phyloP scores from a whole-genome alignment of 2,113 vertebrate species.

The Callipepla californica region DNA sequence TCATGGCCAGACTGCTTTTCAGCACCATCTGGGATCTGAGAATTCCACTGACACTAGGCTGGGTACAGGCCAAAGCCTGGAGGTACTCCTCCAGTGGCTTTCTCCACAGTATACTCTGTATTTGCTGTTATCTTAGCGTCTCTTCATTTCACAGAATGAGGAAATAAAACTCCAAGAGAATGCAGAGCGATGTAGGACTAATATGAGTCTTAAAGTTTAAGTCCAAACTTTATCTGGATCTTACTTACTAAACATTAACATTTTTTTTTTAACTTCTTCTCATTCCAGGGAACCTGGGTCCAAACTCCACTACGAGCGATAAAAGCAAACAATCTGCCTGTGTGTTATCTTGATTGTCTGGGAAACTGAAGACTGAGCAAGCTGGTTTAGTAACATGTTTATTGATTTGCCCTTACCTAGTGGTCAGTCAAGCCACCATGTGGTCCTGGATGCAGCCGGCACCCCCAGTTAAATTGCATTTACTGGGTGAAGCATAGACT shows the following conservation, averaged over 20 bases:
- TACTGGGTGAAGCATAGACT: background rate
- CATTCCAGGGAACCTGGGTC: slow-evolving; percentile 62
- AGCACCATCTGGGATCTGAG: background rate
- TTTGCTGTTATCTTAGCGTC: background rate
- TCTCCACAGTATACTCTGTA: background rate
- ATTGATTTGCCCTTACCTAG: slow-evolving; percentile 15
- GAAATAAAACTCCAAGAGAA: background rate
- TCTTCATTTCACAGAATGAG: background rate
- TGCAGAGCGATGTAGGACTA: background rate
- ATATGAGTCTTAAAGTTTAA: background rate
- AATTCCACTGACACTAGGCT: background rate
- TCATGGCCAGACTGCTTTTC: background rate
- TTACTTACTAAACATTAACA: slow-evolving; percentile 14
- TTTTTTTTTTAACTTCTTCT: slow-evolving; percentile 21
- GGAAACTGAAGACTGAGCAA: slow-evolving; percentile 35
- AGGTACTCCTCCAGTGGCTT: background rate
- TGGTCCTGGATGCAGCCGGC: background rate
- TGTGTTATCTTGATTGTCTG: slow-evolving; percentile 68
- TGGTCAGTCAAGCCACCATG: background rate
- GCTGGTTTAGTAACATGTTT: slow-evolving; percentile 34
- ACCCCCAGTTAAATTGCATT: slow-evolving; percentile 10
- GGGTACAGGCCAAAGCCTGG: background rate
- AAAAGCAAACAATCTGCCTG: slow-evolving; percentile 71
- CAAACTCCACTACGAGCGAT: slow-evolving; percentile 43
- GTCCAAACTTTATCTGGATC: background rate